phyloP scores from a whole-genome alignment of 2,113 vertebrate genomes.

The Phylloscopus trochilus region DNA sequence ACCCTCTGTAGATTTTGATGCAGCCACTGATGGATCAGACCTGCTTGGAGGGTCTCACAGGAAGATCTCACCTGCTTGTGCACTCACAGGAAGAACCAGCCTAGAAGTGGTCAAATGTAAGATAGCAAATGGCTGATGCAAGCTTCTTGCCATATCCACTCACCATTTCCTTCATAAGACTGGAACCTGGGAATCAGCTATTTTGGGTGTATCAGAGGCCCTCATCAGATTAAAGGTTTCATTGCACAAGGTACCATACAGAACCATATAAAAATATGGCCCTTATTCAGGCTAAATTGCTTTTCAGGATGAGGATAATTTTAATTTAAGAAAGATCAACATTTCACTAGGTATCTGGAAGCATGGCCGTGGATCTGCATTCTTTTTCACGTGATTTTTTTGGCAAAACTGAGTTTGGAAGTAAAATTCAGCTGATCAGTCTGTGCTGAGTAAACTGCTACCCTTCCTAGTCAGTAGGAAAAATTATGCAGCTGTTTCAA shows the following conservation, averaged over 20 bases:
- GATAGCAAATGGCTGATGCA: not conserved
- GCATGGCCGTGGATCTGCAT: not conserved
- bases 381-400: not conserved
- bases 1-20: too few relatives aligned
- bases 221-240: not conserved
- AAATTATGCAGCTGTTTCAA: slow-evolving; percentile 58
- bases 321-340: not conserved
- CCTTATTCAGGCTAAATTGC: not conserved
- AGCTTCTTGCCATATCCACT: not conserved
- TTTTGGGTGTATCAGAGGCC: not conserved
- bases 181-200: not conserved
- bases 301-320: not conserved
- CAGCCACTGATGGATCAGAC: not conserved
- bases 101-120: not conserved
- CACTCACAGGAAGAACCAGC: not conserved
- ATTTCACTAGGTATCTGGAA: not conserved
- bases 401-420: not conserved
- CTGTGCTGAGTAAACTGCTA: slow-evolving; percentile 10
- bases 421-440: not conserved
- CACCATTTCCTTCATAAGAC: not conserved
- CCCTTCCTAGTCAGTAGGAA: slow-evolving; percentile 51
- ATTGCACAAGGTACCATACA: not conserved
- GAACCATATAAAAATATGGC: not conserved
- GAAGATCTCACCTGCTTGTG: not conserved
- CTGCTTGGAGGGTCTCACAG: not conserved